Percentiles rank a stretch among this genome's conserved stretches.
phyloP scores from a whole-genome alignment of 2,888 invertebrate species.

The Meiosimyza platycephala region DNA sequence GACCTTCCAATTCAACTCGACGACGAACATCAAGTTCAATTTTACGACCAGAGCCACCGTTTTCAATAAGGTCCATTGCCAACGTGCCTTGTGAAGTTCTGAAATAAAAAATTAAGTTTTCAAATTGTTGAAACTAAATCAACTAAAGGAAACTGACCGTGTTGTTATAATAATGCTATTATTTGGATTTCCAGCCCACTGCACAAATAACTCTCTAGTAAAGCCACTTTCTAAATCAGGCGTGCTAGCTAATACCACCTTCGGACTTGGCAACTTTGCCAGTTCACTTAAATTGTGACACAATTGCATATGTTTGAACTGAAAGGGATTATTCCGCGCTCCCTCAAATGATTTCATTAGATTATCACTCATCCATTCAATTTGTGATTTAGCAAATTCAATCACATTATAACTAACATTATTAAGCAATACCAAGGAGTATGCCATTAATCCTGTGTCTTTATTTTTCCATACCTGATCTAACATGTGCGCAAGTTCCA shows the following conservation, averaged over 20 bases:
- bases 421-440: conserved; percentile 91
- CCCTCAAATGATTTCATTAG: conserved; percentile 93
- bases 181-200: conserved; percentile 91
- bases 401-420: conserved; percentile 99
- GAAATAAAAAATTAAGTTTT: conserved; percentile 14
- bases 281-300: conserved; percentile 94
- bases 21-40: conserved; percentile 78
- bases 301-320: conserved; percentile 91
- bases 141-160: conserved; percentile 67
- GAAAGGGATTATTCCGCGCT: conserved; percentile 94
- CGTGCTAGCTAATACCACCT: conserved; percentile 94
- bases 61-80: conserved; percentile 82
- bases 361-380: conserved; percentile 99
- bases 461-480: conserved; percentile 95
- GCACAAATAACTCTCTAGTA: conserved; percentile 91
- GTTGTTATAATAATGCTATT: conserved; percentile 96
- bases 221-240: conserved; percentile 97
- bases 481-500: conserved; percentile 96
- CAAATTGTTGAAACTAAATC: not conserved
- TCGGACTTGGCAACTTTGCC: conserved; percentile 86
- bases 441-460: conserved; percentile 94
- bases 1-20: conserved; percentile 80
- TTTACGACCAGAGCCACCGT: conserved; percentile 76
- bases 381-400: conserved; percentile 98
- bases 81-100: conserved; percentile 85